These are phyloP conservation scores for Machimus atricapillus DNA, from an alignment of 2,888 invertebrate genomes.

Conservation along the genomic window DNA sequence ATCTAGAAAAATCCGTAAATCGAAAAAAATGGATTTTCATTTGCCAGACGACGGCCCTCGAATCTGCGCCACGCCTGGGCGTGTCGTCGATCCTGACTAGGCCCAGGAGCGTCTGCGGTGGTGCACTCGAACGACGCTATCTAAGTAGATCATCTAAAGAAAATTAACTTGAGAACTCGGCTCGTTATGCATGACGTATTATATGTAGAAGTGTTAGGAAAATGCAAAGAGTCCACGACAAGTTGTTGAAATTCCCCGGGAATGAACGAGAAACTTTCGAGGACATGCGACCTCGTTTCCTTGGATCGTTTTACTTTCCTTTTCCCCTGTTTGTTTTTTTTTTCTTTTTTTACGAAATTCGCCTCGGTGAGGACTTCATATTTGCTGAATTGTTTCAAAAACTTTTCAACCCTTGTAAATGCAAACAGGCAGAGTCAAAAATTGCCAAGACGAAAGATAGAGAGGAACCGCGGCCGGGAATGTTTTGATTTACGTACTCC, in stretches of 20 bases:
- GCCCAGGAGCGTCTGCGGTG: not conserved
- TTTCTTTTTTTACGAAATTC: not conserved
- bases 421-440: conserved; percentile 8
- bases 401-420: conserved; percentile 2
- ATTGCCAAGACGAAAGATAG: conserved; percentile 12
- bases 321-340: not conserved
- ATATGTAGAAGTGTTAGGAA: conserved; percentile 20
- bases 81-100: not conserved
- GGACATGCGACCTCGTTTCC: conserved; percentile 25
- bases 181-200: conserved; percentile 27
- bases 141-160: conserved; percentile 36
- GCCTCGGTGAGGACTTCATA: not conserved
- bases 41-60: not conserved
- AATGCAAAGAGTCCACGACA: conserved; percentile 28
- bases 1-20: conserved; percentile 15
- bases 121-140: not conserved
- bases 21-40: not conserved
- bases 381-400: conserved; percentile 23
- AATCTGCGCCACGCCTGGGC: not conserved
- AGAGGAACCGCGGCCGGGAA: not conserved
- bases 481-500: not conserved
- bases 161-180: conserved; percentile 31
- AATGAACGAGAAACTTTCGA: conserved; percentile 17
- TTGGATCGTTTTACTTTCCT: not conserved
- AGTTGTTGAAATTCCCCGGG: conserved; percentile 19